These are phyloP conservation scores for Hippotragus niger DNA, from an alignment of 2,113 vertebrate genomes.

Conservation along the genomic window DNA sequence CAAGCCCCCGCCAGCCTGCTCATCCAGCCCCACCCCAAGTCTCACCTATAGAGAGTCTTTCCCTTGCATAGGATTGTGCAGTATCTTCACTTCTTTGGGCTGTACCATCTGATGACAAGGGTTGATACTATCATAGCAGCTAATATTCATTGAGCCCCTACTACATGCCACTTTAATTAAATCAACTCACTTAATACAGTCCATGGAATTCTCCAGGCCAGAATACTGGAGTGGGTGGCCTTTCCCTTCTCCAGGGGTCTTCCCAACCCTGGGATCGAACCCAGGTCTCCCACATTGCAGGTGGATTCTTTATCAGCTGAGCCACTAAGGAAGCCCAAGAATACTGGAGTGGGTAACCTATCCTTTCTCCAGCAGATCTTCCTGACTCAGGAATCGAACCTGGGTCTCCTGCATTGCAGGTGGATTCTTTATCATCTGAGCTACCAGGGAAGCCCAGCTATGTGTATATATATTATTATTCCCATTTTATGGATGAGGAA, in stretches of 20 bases:
- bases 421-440: neutral
- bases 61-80: neutral
- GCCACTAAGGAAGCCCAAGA: neutral
- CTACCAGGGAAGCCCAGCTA: neutral
- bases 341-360: neutral
- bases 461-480: neutral
- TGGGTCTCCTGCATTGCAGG: neutral
- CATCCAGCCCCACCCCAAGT: neutral
- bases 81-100: neutral
- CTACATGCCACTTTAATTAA: neutral
- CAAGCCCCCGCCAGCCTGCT: neutral
- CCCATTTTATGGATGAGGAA: neutral
- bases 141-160: neutral
- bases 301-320: neutral
- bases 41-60: neutral
- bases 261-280: neutral
- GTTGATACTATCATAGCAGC: neutral
- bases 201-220: neutral
- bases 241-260: neutral
- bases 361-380: neutral
- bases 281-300: neutral
- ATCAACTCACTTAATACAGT: neutral
- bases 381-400: neutral
- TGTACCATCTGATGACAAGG: neutral
- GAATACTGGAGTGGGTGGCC: neutral